Evolutionary conservation across 2,113 vertebrate genomes (phyloP).

Genomic region (Pardalotus punctatus): DNA sequence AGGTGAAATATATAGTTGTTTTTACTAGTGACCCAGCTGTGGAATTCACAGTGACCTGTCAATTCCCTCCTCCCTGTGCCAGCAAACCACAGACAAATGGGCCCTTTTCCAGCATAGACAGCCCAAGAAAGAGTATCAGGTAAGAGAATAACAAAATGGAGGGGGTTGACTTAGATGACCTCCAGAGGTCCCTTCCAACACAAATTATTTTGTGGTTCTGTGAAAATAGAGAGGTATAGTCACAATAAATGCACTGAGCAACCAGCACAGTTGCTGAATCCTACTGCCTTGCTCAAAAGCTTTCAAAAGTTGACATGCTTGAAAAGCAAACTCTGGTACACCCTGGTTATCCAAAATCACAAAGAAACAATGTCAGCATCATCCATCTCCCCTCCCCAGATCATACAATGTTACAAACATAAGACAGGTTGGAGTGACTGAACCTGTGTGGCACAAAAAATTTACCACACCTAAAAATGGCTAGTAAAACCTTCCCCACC

Average conservation of each 20-base stretch:
- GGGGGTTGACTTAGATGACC: neutral
- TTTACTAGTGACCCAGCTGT: neutral
- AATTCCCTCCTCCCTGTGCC: neutral
- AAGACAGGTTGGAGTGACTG: neutral
- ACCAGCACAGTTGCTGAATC: neutral
- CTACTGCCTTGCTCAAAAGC: neutral
- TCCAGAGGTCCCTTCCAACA: neutral
- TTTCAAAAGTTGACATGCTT: neutral
- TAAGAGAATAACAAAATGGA: neutral
- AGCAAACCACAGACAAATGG: neutral
- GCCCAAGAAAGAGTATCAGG: neutral
- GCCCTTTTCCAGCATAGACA: neutral
- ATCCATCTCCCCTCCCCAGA: neutral
- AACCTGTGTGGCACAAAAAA: neutral
- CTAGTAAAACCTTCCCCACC: neutral
- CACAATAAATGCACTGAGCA: neutral
- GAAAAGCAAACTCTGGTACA: neutral
- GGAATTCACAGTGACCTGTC: neutral
- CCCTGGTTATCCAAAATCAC: neutral
- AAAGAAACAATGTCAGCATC: neutral
- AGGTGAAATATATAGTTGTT: fast-evolving
- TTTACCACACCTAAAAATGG: neutral
- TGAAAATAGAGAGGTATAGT: neutral
- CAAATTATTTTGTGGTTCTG: neutral
- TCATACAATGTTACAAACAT: neutral